These are phyloP conservation scores for Halcyon chelicuti DNA, from an alignment of 2,797 vertebrate species.

Conservation along the genomic window DNA sequence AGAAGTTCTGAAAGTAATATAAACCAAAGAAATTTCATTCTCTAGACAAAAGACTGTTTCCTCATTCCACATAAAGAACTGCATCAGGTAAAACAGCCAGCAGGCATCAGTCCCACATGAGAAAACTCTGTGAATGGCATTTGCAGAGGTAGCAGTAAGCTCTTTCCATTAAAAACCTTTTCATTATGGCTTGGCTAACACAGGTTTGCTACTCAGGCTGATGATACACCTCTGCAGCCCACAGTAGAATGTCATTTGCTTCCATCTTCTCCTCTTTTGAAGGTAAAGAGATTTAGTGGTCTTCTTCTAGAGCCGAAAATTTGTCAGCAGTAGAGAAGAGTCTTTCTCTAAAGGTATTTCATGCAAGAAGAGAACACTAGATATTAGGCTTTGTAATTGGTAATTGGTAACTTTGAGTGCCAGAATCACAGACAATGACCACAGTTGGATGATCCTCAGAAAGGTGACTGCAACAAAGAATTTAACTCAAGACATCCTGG, in stretches of 20 bases:
- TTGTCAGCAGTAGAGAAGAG: neutral
- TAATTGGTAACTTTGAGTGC: neutral
- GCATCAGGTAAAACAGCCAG: neutral
- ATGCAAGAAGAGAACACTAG: neutral
- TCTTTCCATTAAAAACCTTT: neutral
- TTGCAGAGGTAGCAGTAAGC: neutral
- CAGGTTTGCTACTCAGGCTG: neutral
- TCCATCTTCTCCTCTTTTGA: neutral
- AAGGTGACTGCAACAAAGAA: neutral
- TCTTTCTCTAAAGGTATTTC: neutral
- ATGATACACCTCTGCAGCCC: neutral
- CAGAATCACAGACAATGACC: neutral
- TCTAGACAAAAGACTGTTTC: neutral
- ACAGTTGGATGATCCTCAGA: neutral
- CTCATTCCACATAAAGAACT: neutral
- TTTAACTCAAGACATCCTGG: neutral
- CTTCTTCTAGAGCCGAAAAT: rapidly evolving
- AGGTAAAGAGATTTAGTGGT: neutral
- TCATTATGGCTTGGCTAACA: neutral
- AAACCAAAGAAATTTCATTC: neutral
- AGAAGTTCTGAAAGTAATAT: neutral
- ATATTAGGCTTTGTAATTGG: neutral
- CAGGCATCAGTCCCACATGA: neutral
- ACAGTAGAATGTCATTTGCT: neutral
- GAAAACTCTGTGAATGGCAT: neutral